Evolutionary conservation across 1,140 invertebrate species (phyloP), one percentile per base, ranked within the genome.

Genomic region (Ephestia elutella): DNA sequence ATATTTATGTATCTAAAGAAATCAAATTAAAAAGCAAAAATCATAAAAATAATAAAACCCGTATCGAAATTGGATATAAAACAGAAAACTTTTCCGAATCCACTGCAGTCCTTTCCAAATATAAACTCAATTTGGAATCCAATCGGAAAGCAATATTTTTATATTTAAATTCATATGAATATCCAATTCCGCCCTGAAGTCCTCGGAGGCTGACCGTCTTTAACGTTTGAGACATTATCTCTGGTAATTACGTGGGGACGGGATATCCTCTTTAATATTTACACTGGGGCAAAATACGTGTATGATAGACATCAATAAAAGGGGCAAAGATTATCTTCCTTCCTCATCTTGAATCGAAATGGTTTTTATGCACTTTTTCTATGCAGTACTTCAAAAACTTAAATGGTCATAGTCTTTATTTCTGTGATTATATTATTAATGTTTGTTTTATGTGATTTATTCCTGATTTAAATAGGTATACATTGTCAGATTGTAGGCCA

Each of bases 251-350:
- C 15, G 38, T 44, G 38, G 38, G 15, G 38, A 44, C 15, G 38
- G 38, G 38, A 44, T n/a, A 44, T 15, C 38, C 38, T 15, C 38
- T 44, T 44, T 44, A 44, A 44, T 44, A 44, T 44, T 44, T 44
- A 44, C 38, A 44, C 15, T 3, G n/a, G 38, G 38, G 38, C 15
- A 10, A 44, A 44, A 44, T 44, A 17, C 7, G 3, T 44, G n/a
- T 44, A 44, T 44, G 38, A 44, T 44, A 4, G 13, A 10, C 1
- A 15, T 44, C 38, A 44, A 15, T 44, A 10, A 32, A 3, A 25
- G 21, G 21, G 21, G n/a, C 2, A 25, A 25, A 25, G 21, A 3
- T 25, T 32, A 10, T 7, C 1, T 9, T 32, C 9, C 4, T 32
- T 32, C 3, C 9, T 7, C 3, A 10, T 2, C 9, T 9, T 8